These are phyloP conservation scores for Phenganax marumi DNA, from an alignment of 92 coral and sea anemone species.

Conservation along the genomic window DNA sequence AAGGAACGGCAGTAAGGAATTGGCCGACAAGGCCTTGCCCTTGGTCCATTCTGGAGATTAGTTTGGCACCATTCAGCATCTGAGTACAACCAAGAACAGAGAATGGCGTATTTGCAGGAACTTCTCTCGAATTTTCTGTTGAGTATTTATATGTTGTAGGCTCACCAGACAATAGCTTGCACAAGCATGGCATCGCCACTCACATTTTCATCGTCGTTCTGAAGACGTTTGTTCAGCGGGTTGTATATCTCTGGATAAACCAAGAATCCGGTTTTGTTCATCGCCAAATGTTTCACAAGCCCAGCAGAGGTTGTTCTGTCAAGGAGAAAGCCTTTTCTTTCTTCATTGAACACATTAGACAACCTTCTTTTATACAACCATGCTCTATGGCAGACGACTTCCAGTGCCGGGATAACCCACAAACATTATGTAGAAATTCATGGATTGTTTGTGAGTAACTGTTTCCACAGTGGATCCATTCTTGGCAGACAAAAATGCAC, in stretches of 20 bases:
- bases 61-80: slow-evolving; percentile 46
- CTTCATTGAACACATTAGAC: slow-evolving; percentile 2
- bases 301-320: slow-evolving; percentile 49
- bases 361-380: neutral
- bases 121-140: slow-evolving; percentile 34
- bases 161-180: slow-evolving; percentile 54
- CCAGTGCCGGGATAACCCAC: too few relatives aligned
- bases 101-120: slow-evolving; percentile 46
- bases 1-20: slow-evolving; percentile 48
- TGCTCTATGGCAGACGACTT: slow-evolving; percentile 11
- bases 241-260: slow-evolving; percentile 49
- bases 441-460: slow-evolving; percentile 10
- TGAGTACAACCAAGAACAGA: slow-evolving; percentile 51
- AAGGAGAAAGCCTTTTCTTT: neutral
- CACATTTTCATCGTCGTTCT: slow-evolving; percentile 49
- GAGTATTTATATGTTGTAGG: slow-evolving; percentile 27
- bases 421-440: slow-evolving; percentile 33
- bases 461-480: slow-evolving; percentile 14
- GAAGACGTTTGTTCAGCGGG: slow-evolving; percentile 42
- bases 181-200: slow-evolving; percentile 49
- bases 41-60: slow-evolving; percentile 50
- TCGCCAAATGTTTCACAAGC: slow-evolving; percentile 27
- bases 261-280: neutral
- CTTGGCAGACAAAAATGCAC: slow-evolving; percentile 20
- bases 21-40: slow-evolving; percentile 57